Evolutionary conservation across 2,888 invertebrate species (phyloP), one percentile per base, ranked within the genome.

Genomic region (Anorthoa munda): DNA sequence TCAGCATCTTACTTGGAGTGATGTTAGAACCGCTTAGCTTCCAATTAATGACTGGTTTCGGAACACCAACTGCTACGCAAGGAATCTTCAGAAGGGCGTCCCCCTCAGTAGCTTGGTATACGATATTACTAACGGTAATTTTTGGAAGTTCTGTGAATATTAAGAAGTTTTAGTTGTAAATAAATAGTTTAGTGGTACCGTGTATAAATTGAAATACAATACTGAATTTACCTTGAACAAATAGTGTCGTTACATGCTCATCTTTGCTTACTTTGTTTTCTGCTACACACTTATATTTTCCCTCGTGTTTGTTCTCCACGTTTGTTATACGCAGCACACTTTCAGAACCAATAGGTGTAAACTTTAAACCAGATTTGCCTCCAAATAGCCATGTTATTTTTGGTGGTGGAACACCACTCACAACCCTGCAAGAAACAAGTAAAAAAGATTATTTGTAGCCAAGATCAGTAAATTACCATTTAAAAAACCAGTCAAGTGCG

Each of bases 1-100:
- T 51, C 5, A 39, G 2, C 15, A 48, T 39, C 80, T 70, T 77
- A 81, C 80, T 73, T 73, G 55, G 51, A 31, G 45, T 50, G 13
- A 81, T 77, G 4, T 3, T 4, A 39, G 12, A 69, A 11, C 73
- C 71, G 4, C 68, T 31, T 18, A 72, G 1, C 31, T 26, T 82
- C 85, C 85, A 85, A 45, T 51, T 67, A 7, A 83, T 76, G 3
- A 11, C 51, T 53, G 85, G 85, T 31, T 72, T 79, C 5, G 85
- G 85, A 0, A 66, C 17, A 55, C 85, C 85, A 3, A 50, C 50
- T 39, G 79, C 72, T 12, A 31, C 31, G 58, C 85, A 85, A 39
- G 81, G 79, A 13, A 85, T 76, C 18, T 2, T 81, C 46, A 85
- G 58, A 4, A 53, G 12, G 4, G 65, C 26, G 17, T 81, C 75